Conservation (phyloP, 2,797 vertebrate genomes). For the Malurus leucopterus region DNA sequence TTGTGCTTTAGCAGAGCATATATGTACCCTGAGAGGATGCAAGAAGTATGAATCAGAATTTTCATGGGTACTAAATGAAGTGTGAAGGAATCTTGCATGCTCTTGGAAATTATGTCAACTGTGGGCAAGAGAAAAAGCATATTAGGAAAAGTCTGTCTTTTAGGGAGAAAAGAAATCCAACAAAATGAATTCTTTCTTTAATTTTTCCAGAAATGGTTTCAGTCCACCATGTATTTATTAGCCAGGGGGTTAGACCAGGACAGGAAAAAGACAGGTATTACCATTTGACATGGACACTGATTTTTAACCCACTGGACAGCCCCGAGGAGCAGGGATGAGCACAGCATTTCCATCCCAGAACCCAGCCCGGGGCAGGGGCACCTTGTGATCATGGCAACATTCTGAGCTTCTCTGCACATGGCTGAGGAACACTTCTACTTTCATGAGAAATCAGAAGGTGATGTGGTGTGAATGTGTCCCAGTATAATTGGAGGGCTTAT, state of each 20-base stretch:
- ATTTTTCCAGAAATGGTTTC: not conserved
- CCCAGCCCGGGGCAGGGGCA: not conserved
- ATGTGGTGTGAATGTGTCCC: not conserved
- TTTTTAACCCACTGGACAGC: not conserved
- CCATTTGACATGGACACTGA: not conserved
- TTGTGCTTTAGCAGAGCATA: not conserved
- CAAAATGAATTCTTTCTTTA: not conserved
- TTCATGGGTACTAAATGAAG: not conserved
- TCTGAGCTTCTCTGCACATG: not conserved
- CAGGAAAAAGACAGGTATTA: not conserved
- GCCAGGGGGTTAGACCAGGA: not conserved
- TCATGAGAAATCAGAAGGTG: not conserved
- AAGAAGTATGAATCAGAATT: not conserved
- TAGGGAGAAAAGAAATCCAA: not conserved
- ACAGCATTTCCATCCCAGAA: fast-evolving
- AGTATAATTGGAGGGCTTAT: not conserved
- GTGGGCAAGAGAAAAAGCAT: not conserved
- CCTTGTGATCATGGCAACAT: not conserved
- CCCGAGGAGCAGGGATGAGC: not conserved
- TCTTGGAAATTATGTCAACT: not conserved
- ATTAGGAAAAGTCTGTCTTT: not conserved
- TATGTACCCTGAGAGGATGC: not conserved
- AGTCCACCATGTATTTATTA: not conserved
- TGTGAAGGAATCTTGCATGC: not conserved
- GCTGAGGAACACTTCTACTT: not conserved